phyloP scores from a whole-genome alignment of 92 coral and sea anemone genomes.

The Muricea muricata region DNA sequence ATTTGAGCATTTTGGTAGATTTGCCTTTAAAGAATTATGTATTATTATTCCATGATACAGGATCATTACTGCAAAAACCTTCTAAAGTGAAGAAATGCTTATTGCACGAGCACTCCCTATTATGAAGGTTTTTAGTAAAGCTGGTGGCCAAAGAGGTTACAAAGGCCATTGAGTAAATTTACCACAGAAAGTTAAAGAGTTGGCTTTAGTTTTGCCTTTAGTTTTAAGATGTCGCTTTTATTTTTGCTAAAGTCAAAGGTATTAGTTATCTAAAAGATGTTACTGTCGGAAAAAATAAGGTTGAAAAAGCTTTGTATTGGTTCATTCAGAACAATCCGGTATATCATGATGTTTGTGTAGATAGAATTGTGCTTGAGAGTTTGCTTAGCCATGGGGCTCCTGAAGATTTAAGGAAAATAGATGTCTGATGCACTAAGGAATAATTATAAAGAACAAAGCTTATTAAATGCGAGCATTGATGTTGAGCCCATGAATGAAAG shows the following conservation, averaged over 20 bases:
- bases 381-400: conserved; percentile 52
- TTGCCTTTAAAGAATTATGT: conserved; percentile 8
- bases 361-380: conserved; percentile 27
- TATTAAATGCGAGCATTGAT: conserved; percentile 42
- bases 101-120: conserved; percentile 14
- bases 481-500: conserved; percentile 47
- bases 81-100: conserved; percentile 3
- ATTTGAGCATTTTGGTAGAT: conserved; percentile 7
- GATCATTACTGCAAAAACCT: conserved; percentile 25
- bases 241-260: conserved; percentile 57
- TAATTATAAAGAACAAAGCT: background rate
- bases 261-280: conserved; percentile 55
- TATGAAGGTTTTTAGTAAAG: background rate
- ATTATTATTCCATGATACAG: conserved; percentile 36
- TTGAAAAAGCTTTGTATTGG: conserved; percentile 54
- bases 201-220: conserved; percentile 53
- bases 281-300: conserved; percentile 54
- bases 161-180: conserved; percentile 58
- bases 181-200: conserved; percentile 57
- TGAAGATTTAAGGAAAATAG: conserved; percentile 20
- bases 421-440: conserved; percentile 8
- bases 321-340: conserved; percentile 59
- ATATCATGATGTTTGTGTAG: conserved; percentile 43
- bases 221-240: conserved; percentile 48
- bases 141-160: conserved; percentile 55